Evolutionary conservation across 2,797 vertebrate species (phyloP), one percentile per base, ranked within the genome.

Genomic region (Morus bassanus): DNA sequence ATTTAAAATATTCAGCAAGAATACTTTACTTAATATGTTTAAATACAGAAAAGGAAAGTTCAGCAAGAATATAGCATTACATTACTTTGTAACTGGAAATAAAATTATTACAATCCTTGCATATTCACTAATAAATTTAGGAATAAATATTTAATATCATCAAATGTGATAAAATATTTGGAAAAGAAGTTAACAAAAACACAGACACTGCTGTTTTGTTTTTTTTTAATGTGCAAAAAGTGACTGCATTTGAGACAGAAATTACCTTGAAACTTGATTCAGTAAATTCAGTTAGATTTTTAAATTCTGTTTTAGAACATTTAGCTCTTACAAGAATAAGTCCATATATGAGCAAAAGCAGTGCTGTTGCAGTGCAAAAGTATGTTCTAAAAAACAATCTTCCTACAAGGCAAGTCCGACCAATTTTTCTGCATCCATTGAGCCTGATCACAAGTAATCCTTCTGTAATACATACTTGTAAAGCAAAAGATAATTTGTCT

Each of bases 191-290:
- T 63, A 77, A 33, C 3, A 45, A 43, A 88, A 51, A 3, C 2
- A 3, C 22, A 64, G 10, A 53, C 1, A 3, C 8, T n/a, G 23
- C 1, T 43, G 3, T 15, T 17, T 33, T n/a, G n/a, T n/a, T 59
- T 75, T 51, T 69, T 63, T 72, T 59, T n/a, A 31, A 54, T 17
- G 3, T 30, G 5, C 2, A 53, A 65, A 88, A 68, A 22, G 5
- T 87, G n/a, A 23, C 24, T 54, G 3, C 9, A 33, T 7, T n/a
- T 85, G 22, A 75, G 18, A 82, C 6, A 86, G 19, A 75, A 91
- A 43, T 56, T 80, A 37, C 2, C 4, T 70, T 65, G 24, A 57
- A 90, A 39, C 7, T 79, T 70, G 8, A 24, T 21, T 53, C 27
- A 43, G 10, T 33, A 69, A 64, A 82, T 77, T 31, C 18, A 53